Percentiles rank a stretch among this genome's conserved stretches.
These are phyloP conservation scores for Neosalanx taihuensis DNA, from an alignment of 2,797 vertebrate species.

Conservation along the genomic window DNA sequence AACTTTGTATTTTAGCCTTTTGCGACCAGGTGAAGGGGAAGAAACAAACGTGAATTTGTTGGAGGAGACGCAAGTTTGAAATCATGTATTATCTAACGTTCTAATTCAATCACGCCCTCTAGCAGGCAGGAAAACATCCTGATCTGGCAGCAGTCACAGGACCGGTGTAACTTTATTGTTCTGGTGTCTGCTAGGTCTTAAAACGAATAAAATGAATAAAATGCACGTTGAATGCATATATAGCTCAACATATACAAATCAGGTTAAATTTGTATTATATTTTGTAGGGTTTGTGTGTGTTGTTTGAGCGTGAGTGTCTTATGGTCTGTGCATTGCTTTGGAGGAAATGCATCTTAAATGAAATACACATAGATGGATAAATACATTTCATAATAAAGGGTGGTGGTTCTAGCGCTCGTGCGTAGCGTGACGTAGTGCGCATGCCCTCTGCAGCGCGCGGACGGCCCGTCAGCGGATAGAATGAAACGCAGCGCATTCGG, in stretches of 20 bases:
- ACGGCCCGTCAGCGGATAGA: conserved; percentile 74
- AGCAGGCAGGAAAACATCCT: conserved; percentile 33
- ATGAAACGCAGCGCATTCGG: conserved; percentile 68
- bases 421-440: conserved; percentile 62
- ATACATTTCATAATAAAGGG: conserved; percentile 11
- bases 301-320: no score
- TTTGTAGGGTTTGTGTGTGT: no score
- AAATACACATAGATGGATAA: conserved; percentile 11
- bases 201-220: no score
- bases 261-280: no score
- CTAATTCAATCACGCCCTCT: conserved; percentile 47
- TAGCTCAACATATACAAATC: no score
- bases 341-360: not conserved
- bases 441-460: conserved; percentile 72
- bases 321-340: no score
- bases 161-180: not conserved
- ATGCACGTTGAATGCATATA: no score
- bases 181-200: no score
- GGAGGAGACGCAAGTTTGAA: conserved; percentile 39
- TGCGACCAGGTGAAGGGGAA: no score
- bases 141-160: not conserved
- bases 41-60: conserved; percentile 22
- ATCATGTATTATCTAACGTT: conserved; percentile 44
- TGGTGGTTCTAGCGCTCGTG: conserved; percentile 48
- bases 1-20: no score